Evolutionary conservation across 2,797 vertebrate genomes (phyloP), one percentile per base, ranked within the genome.

Genomic region (Melanotaenia trifasciata): DNA sequence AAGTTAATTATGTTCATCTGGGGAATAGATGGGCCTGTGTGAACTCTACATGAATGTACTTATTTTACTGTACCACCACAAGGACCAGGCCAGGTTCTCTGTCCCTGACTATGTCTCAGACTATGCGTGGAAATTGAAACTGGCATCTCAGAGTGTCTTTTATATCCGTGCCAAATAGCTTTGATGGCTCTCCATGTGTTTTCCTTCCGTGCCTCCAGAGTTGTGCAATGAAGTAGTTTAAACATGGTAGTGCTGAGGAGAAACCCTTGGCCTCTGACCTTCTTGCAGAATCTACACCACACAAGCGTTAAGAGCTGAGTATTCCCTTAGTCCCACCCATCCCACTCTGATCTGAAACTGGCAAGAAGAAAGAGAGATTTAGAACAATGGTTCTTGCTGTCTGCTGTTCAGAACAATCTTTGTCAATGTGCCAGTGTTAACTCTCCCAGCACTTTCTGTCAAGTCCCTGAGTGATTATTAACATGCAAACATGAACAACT

Each of bases 61-160:
- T 92, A 85, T 91, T 92, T 90, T 83, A 92, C 92, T 91, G 91
- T 94, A 94, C 86, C 87, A 87, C 85, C 87, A 79, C 81, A 89
- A 79, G 78, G 84, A 89, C 73, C 88, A 84, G 87, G 72, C 90
- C 84, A 84, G 86, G 86, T 90, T 87, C 78, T 72, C 81, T 73
- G 89, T 91, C 84, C 92, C 90, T 94, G 92, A 93, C 92, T 91
- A 62, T 90, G 90, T 94, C 89, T 87, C 22, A 33, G 78, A 79
- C 87, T 70, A 33, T 45, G 75, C 62, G 11, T 91, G 89, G 89
- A 93, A 95, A 95, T 94, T 93, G 90, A 92, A 93, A 79, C 67
- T 95, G 94, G 92, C 94, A 94, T 90, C 89, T 93, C 86, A 89
- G 89, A 94, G 89, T 93, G 92, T 93, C 92, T 92, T 94, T 93